Evolutionary conservation across 2,888 invertebrate genomes (phyloP), one percentile per base, ranked within the genome.

Genomic region (Noctua fimbriata): DNA sequence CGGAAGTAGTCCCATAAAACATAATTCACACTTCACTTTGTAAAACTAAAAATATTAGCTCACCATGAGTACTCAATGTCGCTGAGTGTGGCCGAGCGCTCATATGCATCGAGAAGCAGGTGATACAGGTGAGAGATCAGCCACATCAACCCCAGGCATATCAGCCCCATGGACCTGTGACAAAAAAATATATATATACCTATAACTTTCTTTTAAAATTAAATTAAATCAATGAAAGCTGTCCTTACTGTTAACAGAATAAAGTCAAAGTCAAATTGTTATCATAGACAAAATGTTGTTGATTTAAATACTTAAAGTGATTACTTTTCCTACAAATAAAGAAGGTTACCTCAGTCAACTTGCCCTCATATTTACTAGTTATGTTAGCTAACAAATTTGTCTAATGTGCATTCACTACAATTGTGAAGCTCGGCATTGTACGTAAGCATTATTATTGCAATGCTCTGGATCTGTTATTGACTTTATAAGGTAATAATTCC

Each of bases 21-120:
- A 41, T 24, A 41, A 24, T n/a, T 28, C 28, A 60, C 6, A 21
- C 28, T 49, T 60, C 24, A 28, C 9, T 58, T 24, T 2, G 47
- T 2, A 18, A 66, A 36, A 60, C 28, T 18, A 44, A 14, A n/a
- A n/a, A 58, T n/a, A 47, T 76, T 36, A 69, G 41, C 90, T 93
- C 80, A 96, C 96, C 96, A 96, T 80, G 96, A 94, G 77, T 95
- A 96, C 67, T 96, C 94, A 16, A 93, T 91, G 66, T 94, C 93
- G 14, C 93, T 91, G 24, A 95, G 92, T 7, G 92, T 88, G 2
- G 93, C 94, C 0, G 94, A 91, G 79, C 94, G 93, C 81, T 96
- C 95, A 44, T 95, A 96, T 0, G 90, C 90, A 55, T 88, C 89
- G 2, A 94, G 87, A 24, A 96, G 89, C 69, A 92, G 90, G 71